phyloP scores from a whole-genome alignment of 2,888 invertebrate genomes.

The Griposia aprilina region DNA sequence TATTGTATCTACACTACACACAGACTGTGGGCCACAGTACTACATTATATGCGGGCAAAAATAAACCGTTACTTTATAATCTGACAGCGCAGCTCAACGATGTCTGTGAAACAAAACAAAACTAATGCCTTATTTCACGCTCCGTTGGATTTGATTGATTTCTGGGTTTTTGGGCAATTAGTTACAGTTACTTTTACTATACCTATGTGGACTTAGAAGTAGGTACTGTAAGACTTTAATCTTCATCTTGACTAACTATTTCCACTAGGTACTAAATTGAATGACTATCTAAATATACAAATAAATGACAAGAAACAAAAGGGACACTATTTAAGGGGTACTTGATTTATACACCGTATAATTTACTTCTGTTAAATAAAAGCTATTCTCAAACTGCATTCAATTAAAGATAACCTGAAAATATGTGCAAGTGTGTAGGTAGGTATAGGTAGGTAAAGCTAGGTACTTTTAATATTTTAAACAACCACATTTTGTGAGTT shows the following conservation, averaged over 20 bases:
- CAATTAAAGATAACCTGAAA: not conserved
- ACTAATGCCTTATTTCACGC: slow-evolving; percentile 53
- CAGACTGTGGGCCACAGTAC: not conserved
- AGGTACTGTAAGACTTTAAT: too few species aligned
- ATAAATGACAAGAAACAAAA: too few species aligned
- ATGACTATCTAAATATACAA: too few species aligned
- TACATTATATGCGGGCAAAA: slow-evolving; percentile 5
- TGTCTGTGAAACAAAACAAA: slow-evolving; percentile 39
- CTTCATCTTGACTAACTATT: too few species aligned
- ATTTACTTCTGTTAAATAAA: not conserved
- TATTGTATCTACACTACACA: not conserved
- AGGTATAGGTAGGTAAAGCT: not conserved
- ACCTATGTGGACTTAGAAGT: not conserved
- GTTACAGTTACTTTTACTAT: slow-evolving; percentile 20
- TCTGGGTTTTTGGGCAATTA: slow-evolving; percentile 52
- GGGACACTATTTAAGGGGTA: too few species aligned
- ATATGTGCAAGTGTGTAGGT: not conserved
- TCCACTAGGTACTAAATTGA: too few species aligned
- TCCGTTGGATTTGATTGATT: slow-evolving; percentile 55
- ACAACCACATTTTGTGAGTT: not conserved
- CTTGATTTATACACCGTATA: not conserved
- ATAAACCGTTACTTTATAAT: slow-evolving; percentile 16
- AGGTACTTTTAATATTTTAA: not conserved
- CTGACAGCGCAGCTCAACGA: slow-evolving; percentile 6
- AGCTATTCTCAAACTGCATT: not conserved